Conservation (phyloP, 2,113 vertebrate species). For the Ascaphus truei region DNA sequence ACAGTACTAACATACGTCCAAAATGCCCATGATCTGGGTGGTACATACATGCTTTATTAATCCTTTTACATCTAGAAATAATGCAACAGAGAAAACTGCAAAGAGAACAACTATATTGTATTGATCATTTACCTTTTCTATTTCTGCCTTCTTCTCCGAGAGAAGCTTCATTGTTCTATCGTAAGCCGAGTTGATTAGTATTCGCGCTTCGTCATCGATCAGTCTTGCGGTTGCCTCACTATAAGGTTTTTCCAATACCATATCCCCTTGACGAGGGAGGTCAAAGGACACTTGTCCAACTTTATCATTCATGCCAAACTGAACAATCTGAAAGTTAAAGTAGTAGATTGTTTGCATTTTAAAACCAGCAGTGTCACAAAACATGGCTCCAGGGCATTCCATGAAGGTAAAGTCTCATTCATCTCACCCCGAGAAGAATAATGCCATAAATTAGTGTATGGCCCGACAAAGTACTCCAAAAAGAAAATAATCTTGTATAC, state of each 20-base stretch:
- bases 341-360: background rate
- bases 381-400: background rate
- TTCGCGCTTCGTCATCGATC: conserved; percentile 87
- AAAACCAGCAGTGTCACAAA: conserved; percentile 4
- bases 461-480: too few relatives aligned
- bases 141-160: conserved; percentile 75
- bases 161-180: conserved; percentile 75
- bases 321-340: conserved; percentile 83
- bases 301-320: conserved; percentile 96
- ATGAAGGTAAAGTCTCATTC: background rate
- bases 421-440: too few relatives aligned
- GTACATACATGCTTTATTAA: too few relatives aligned
- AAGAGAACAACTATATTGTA: too few relatives aligned
- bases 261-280: conserved; percentile 88
- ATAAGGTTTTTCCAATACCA: conserved; percentile 94
- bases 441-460: too few relatives aligned
- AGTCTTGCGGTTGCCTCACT: conserved; percentile 90
- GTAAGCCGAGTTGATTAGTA: conserved; percentile 78
- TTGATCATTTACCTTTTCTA: conserved; percentile 92
- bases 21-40: too few relatives aligned
- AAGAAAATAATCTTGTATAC: too few relatives aligned
- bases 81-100: too few relatives aligned
- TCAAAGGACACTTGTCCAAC: conserved; percentile 97
- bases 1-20: too few relatives aligned
- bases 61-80: too few relatives aligned